Conservation (phyloP, 2,797 vertebrate species). For the Artibeus jamaicensis region DNA sequence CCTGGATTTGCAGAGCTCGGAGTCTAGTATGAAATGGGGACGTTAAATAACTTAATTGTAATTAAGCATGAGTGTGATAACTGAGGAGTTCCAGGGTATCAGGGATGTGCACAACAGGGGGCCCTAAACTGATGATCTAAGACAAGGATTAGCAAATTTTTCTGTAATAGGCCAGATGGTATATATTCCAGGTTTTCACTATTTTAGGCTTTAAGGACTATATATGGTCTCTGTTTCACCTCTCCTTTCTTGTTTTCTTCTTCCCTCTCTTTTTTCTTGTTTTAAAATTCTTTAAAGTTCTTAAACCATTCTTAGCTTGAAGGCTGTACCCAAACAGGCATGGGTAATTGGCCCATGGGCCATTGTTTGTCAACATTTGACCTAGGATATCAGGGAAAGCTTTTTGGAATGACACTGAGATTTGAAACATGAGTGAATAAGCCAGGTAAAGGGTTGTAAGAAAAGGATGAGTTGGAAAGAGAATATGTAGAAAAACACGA, state of each 20-base stretch:
- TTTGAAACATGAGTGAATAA: neutral
- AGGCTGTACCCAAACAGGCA: neutral
- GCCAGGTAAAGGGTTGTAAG: neutral
- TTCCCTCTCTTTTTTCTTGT: neutral
- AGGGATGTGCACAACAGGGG: neutral
- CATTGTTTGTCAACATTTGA: neutral
- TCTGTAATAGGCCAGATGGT: neutral
- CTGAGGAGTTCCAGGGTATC: neutral
- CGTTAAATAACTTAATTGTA: neutral
- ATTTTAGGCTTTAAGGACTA: neutral
- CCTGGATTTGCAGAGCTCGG: neutral
- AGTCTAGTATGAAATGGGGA: neutral
- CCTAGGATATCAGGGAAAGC: neutral
- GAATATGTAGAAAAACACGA: neutral
- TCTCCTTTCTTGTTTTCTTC: neutral
- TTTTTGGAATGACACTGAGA: neutral
- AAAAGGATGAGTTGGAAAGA: neutral
- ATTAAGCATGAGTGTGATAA: neutral
- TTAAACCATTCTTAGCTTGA: neutral
- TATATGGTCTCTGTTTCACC: neutral
- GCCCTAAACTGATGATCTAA: neutral
- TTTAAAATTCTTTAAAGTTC: neutral
- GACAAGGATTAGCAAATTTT: neutral
- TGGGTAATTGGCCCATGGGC: neutral
- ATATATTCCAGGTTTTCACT: neutral